Base-by-base conservation (phyloP, 2,888 invertebrate genomes). In the Perdita meconis region DNA sequence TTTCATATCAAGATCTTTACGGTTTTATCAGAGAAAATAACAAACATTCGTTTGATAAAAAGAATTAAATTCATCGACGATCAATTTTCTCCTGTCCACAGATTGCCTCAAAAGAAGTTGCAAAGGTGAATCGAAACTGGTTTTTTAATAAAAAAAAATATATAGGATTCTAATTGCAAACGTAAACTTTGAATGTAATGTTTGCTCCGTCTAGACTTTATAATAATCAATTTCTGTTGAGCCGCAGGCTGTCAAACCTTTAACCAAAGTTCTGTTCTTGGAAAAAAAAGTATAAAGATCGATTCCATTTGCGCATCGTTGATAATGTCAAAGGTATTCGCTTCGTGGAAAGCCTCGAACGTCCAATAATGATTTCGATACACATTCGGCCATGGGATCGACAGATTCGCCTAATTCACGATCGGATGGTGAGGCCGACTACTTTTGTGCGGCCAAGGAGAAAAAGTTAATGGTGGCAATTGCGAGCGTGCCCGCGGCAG, bases 401-500 rank as follows among this genome's bases (percentile, higher is more conserved):
- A 26, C 24, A 3, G 12, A 47, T 70, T 19, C 47, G 36, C 38
- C 19, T 12, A 22, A 70, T 40, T 22, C 36, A 1, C 53, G 22
- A 12, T 19, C 30, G 30, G 4, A 30, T 13, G 16, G 5, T 13
- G 44, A 64, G 50, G 47, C 10, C 42, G 36, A 12, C 55, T 50
- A 65, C 47, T 64, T 69, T 59, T 8, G 51, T 8, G 36, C 12
- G 47, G 34, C 34, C 50, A 53, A 65, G 65, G 70, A 70, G 71
- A 65, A 80, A 80, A 79, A 77, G 61, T 82, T 55, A 74, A 65
- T 64, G 64, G 73, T 50, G 80, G 74, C 81, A 82, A 88, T 87
- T 86, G 88, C 87, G 90, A 91, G 90, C 88, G 89, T 87, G 79
- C 38, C 87, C 19, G 80, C 82, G 84, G 88, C 91, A 91, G 90